These are phyloP conservation scores for Toxotes lorentzi DNA, from an alignment of 2,797 vertebrate species.

Conservation along the genomic window DNA sequence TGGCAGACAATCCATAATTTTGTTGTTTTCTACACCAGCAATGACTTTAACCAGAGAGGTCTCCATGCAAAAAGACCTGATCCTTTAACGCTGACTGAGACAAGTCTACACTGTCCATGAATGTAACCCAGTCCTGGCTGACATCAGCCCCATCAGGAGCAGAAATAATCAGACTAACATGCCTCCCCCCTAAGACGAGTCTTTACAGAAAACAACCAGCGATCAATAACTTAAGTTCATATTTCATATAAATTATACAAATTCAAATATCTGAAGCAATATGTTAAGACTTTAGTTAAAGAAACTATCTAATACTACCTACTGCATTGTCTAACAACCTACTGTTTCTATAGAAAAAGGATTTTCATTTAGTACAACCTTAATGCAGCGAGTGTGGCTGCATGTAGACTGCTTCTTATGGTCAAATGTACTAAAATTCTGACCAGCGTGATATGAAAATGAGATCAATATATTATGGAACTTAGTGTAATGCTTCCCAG, in stretches of 20 bases:
- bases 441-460: constrained; percentile 53
- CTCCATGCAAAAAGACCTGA: constrained; percentile 45
- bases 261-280: constrained; percentile 71
- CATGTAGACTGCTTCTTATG: constrained; percentile 35
- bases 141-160: constrained; percentile 30
- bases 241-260: constrained; percentile 77
- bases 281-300: constrained; percentile 78
- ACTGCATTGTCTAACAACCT: constrained; percentile 62
- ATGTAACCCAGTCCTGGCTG: constrained; percentile 8
- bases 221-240: constrained; percentile 79
- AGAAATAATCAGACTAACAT: constrained; percentile 41
- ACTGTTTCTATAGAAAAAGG: constrained; percentile 71
- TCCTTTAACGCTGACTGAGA: constrained; percentile 27
- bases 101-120: constrained; percentile 14
- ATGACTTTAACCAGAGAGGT: constrained; percentile 29
- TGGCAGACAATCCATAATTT: constrained; percentile 6
- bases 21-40: constrained; percentile 27
- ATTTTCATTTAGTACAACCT: constrained; percentile 34
- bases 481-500: constrained; percentile 15
- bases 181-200: constrained; percentile 46
- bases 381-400: constrained; percentile 47
- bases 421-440: constrained; percentile 34
- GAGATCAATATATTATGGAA: constrained; percentile 28
- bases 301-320: constrained; percentile 73
- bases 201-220: constrained; percentile 62